phyloP scores from a whole-genome alignment of 2,888 invertebrate genomes.

The Dinocampus coccinellae region DNA sequence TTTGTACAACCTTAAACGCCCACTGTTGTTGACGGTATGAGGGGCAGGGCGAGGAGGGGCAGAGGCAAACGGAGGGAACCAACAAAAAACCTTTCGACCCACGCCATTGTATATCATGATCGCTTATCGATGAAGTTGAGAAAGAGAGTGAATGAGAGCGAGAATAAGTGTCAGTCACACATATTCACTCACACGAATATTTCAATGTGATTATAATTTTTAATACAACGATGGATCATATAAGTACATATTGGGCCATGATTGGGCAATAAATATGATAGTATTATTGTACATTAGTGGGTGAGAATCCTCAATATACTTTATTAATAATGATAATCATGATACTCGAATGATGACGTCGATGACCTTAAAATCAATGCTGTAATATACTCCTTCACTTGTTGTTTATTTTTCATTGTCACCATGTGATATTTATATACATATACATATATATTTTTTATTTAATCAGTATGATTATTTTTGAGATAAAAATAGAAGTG shows the following conservation, averaged over 20 bases:
- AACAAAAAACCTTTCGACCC: slow-evolving; percentile 35
- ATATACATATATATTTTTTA: too few relatives aligned
- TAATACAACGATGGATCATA: too few relatives aligned
- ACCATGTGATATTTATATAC: not conserved
- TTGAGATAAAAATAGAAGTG: not conserved
- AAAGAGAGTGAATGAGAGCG: slow-evolving; percentile 12
- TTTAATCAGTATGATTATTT: not conserved
- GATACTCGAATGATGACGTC: slow-evolving; percentile 24
- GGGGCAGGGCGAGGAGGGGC: too few relatives aligned
- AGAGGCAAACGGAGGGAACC: too few relatives aligned
- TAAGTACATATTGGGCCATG: not conserved
- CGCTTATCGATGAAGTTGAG: not conserved
- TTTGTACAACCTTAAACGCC: slow-evolving; percentile 35
- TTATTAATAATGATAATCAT: slow-evolving; percentile 2
- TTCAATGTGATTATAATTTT: not conserved
- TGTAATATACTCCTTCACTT: slow-evolving; percentile 33
- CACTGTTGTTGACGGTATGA: too few relatives aligned
- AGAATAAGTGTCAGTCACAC: too few relatives aligned
- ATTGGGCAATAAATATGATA: not conserved
- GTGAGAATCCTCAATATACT: slow-evolving; percentile 15
- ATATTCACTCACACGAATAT: not conserved
- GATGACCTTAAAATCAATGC: slow-evolving; percentile 27
- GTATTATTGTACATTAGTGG: slow-evolving; percentile 4
- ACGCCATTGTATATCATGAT: slow-evolving; percentile 24
- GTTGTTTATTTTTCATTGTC: slow-evolving; percentile 25